These are phyloP conservation scores for Lepidonotus clava DNA, from an alignment of 2,888 invertebrate species.

Conservation along the genomic window DNA sequence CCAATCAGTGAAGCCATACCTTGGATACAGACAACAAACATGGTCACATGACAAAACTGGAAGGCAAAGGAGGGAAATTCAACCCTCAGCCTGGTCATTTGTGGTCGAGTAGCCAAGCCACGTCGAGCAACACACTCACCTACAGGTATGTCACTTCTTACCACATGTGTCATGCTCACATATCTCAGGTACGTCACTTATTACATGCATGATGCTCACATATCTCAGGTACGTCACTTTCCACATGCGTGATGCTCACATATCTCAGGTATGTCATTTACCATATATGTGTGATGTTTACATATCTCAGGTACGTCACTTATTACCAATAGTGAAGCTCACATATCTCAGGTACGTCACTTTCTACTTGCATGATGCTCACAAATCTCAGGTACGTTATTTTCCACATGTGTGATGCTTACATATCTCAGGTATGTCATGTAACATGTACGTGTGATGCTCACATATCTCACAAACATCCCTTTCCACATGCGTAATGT, in stretches of 20 bases:
- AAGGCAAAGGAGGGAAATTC: too few species aligned
- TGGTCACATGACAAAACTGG: too few species aligned
- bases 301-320: too few species aligned
- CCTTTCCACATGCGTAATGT: background rate
- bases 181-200: conserved; percentile 73
- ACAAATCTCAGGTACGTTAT: too few species aligned
- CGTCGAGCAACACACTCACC: too few species aligned
- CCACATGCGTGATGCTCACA: conserved; percentile 74
- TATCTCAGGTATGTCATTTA: conserved; percentile 74
- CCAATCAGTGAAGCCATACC: too few species aligned
- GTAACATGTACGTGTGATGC: conserved; percentile 70
- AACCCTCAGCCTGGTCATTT: too few species aligned
- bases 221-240: conserved; percentile 75
- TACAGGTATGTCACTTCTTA: too few species aligned
- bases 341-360: conserved; percentile 74
- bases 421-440: conserved; percentile 75
- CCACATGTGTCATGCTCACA: conserved; percentile 74
- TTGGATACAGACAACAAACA: too few species aligned
- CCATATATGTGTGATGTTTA: background rate
- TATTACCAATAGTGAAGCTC: conserved; percentile 75
- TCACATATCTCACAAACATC: conserved; percentile 76
- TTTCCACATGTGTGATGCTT: conserved; percentile 75
- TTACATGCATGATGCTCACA: conserved; percentile 75
- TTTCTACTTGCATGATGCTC: background rate
- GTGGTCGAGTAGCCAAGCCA: too few species aligned